Evolutionary conservation across 2,797 vertebrate genomes (phyloP).

Genomic region (Pteronotus mesoamericanus): DNA sequence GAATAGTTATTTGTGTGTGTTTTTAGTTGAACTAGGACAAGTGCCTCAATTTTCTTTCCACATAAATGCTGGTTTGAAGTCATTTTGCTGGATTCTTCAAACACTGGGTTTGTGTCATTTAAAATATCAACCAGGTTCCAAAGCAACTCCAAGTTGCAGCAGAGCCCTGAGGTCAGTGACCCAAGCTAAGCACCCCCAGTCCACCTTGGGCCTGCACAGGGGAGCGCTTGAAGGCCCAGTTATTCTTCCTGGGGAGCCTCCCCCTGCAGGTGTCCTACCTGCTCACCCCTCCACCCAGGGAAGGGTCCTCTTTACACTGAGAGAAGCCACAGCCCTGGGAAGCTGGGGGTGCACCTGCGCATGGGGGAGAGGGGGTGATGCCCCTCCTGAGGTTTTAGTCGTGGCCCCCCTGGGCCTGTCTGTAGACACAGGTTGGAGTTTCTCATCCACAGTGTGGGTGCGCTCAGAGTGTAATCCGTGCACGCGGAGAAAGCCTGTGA

Average conservation of each 20-base stretch:
- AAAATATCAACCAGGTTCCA: neutral
- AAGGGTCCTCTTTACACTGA: neutral
- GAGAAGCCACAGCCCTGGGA: too few species aligned
- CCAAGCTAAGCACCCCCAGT: neutral
- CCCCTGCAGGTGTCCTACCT: neutral
- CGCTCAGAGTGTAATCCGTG: neutral
- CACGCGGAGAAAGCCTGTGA: neutral
- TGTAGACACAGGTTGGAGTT: neutral
- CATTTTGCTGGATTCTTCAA: neutral
- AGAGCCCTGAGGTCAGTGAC: neutral
- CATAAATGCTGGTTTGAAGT: neutral
- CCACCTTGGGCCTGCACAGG: neutral
- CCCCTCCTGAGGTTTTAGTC: neutral
- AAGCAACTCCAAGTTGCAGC: too few species aligned
- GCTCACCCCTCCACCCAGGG: too few species aligned
- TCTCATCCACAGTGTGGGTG: neutral
- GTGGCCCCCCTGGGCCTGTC: neutral
- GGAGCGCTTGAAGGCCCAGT: neutral
- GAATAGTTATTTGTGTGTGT: neutral
- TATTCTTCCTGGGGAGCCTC: neutral
- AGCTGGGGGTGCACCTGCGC: neutral
- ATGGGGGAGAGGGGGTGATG: accelerated
- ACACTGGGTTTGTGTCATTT: neutral
- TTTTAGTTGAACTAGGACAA: neutral
- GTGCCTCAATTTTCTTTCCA: neutral